Base-by-base conservation (phyloP, 1,140 invertebrate genomes). In the Nasonia longicornis region DNA sequence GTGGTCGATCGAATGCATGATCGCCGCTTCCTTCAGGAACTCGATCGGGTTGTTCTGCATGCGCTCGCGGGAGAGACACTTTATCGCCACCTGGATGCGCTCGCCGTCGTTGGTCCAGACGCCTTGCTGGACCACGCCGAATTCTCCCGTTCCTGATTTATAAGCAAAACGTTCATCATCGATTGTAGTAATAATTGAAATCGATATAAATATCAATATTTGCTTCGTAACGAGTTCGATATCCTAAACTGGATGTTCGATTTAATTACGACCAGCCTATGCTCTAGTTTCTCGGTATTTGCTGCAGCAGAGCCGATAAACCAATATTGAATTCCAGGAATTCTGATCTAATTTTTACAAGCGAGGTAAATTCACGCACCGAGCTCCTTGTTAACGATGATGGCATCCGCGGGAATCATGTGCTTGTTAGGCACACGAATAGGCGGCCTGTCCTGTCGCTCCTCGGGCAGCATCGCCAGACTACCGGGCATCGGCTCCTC, bases 1-100 rank as follows among this genome's bases (percentile, higher is more conserved):
- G 88, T 99, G 97, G 87, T 98, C 96, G 85, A 99, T 98, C 71
- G 95, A 95, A 89, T 99, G 97, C 98, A 99, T 99, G 66, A 99
- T 98, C 6, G 96, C 97, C 2, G 98, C 98, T 91, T 99, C 98
- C 89, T 99, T 99, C 22, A 99, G 91, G 91, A 99, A 99, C 89
- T 98, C 97, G 85, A 97, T 95, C 0, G 97, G 97, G 89, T 98
- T 98, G 82, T 96, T 97, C 85, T 98, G 96, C 96, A 99, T 96
- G 71, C 97, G 92, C 85, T 99, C 97, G 79, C 97, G 94, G 66
- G 96, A 97, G 20, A 99, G 90, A 89, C 97, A 98, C 91, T 99
- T 99, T 76, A 99, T 97, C 2, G 98, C 98, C 64, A 99, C 98
- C 94, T 98, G 96, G 82, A 97, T 95, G 89, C 97, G 93, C 89